Base-by-base conservation (phyloP, 2,113 vertebrate species). In the Tupaia chinensis region DNA sequence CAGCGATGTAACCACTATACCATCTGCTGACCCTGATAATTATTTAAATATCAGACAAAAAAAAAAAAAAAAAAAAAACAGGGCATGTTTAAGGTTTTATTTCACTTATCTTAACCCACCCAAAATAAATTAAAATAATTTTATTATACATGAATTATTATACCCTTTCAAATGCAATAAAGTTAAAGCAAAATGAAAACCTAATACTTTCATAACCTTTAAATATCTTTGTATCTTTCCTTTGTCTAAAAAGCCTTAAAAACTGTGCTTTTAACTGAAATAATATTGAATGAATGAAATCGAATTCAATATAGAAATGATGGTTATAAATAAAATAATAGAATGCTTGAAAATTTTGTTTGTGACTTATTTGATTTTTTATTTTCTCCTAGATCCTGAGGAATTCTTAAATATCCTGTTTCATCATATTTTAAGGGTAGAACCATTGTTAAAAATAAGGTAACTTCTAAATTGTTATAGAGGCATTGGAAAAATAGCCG, bases 381-480 rank as follows among this genome's bases (percentile, higher is more conserved):
- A 25, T 98, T 93, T 97, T 96, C 58, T 82, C 89, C 17, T 98
- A 99, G 99, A 99, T 99, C 99, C 99, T 13, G 99, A 99, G 97
- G 99, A 99, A 98, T 99, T 99, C 97, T 98, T 99, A 96, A 99
- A 99, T 97, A 99, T 99, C 94, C 98, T 99, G 91, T 99, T 99
- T 98, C 99, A 99, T 98, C 99, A 99, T 98, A 99, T 99, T 98
- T 98, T 99, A 95, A 99, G 99, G 97, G 99, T 99, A 83, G 99
- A 99, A 89, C 99, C 99, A 8, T 98, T 99, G 92, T 98, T 99
- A 97, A 99, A 99, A 98, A 99, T 99, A 97, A 99, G 99, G 99
- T 99, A 98, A 98, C 68, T 73, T 74, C 95, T 87, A 74, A 93
- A 63, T 68, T 90, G 12, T 84, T 89, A 65, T 14, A 61, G 56